Conservation (phyloP, 2,797 vertebrate genomes). For the Glossophaga mutica region DNA sequence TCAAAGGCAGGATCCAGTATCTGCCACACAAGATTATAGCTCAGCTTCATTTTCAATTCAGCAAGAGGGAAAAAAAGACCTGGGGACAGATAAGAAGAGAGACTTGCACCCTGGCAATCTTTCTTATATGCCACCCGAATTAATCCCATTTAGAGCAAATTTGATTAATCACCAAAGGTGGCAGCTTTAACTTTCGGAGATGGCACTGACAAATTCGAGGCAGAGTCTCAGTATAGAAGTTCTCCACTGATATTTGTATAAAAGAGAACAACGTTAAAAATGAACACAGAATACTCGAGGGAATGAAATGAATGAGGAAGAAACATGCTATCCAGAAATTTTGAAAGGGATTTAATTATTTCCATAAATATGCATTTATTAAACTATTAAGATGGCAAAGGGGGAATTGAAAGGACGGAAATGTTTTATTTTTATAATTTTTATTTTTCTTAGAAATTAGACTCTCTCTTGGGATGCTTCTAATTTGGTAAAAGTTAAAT, state of each 20-base stretch:
- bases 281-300: conserved; percentile 20
- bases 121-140: conserved; percentile 80
- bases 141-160: conserved; percentile 84
- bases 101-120: conserved; percentile 77
- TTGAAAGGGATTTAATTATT: conserved; percentile 50
- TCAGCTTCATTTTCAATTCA: conserved; percentile 85
- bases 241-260: conserved; percentile 62
- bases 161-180: conserved; percentile 83
- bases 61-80: conserved; percentile 75
- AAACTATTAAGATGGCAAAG: conserved; percentile 43
- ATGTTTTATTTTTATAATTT: not conserved
- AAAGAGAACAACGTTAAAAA: conserved; percentile 36
- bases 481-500: conserved; percentile 1
- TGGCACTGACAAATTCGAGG: conserved; percentile 75
- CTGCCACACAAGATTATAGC: conserved; percentile 84
- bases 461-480: conserved; percentile 14
- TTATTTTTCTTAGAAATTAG: conserved; percentile 38
- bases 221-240: conserved; percentile 31
- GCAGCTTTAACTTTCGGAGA: conserved; percentile 77
- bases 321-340: not conserved
- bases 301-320: not conserved
- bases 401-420: conserved; percentile 12
- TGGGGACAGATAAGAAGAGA: conserved; percentile 78
- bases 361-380: conserved; percentile 50
- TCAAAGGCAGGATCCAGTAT: conserved; percentile 83